phyloP scores from a whole-genome alignment of 2,797 vertebrate genomes.

The Coendou prehensilis region DNA sequence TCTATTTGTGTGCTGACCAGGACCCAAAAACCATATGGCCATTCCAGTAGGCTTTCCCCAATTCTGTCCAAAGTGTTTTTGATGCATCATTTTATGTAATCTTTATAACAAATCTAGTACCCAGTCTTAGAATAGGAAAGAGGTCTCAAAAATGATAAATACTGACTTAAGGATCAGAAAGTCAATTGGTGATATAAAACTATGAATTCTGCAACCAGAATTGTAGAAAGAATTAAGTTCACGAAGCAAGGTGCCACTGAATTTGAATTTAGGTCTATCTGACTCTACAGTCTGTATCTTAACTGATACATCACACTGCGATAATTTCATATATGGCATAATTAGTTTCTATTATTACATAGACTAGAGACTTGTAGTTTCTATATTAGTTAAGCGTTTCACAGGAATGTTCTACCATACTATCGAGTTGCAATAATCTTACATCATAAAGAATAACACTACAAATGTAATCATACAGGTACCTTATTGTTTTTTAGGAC shows the following conservation, averaged over 20 bases:
- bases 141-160: neutral
- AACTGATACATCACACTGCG: neutral
- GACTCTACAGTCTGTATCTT: neutral
- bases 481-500: neutral
- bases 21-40: neutral
- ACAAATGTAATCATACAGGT: no score
- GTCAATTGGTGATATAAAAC: neutral
- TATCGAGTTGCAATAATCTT: slow-evolving; percentile 60
- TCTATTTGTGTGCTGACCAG: neutral
- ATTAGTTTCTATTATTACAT: neutral
- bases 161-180: neutral
- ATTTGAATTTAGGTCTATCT: neutral
- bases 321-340: neutral
- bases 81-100: neutral
- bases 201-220: neutral
- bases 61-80: neutral
- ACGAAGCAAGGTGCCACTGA: neutral
- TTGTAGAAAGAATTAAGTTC: neutral
- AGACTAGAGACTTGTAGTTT: neutral
- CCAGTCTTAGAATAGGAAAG: neutral
- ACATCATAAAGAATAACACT: neutral
- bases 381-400: slow-evolving; percentile 25
- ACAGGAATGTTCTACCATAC: slow-evolving; percentile 20
- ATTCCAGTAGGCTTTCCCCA: neutral
- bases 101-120: neutral